phyloP scores from a whole-genome alignment of 2,113 vertebrate species.

The Sterrhoptilus dennistouni region DNA sequence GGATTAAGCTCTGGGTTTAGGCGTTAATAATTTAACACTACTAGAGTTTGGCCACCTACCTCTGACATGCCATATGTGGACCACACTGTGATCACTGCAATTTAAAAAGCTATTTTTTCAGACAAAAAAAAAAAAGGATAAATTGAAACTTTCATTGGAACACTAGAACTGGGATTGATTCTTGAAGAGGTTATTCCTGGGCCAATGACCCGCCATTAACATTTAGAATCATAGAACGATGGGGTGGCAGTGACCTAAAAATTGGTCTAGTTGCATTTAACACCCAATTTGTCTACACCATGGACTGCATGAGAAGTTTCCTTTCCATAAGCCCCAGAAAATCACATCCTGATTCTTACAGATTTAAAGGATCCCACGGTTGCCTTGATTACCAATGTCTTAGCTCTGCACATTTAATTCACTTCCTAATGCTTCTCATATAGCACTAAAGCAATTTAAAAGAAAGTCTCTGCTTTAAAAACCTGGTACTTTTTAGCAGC shows the following conservation, averaged over 20 bases:
- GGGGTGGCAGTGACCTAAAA: background rate
- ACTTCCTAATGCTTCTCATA: background rate
- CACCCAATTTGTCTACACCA: background rate
- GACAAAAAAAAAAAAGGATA: background rate
- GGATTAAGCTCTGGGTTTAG: background rate
- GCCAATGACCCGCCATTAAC: background rate
- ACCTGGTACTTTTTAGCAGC: slow-evolving; percentile 13
- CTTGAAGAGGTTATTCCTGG: background rate
- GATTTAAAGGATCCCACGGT: background rate
- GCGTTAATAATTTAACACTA: background rate
- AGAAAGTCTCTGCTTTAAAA: slow-evolving; percentile 15
- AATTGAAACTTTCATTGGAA: background rate
- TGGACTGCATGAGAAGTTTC: background rate
- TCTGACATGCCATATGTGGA: background rate
- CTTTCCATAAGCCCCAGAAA: background rate
- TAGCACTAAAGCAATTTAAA: background rate
- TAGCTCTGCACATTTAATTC: slow-evolving; percentile 12
- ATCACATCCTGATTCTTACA: background rate
- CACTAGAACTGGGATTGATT: background rate
- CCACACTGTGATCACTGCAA: background rate
- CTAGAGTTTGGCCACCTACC: background rate
- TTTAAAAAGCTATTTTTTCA: background rate
- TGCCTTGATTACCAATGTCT: background rate
- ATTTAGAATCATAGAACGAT: background rate
- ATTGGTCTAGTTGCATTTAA: background rate